Evolutionary conservation across 2,888 invertebrate genomes (phyloP).

Genomic region (Erynnis tages): DNA sequence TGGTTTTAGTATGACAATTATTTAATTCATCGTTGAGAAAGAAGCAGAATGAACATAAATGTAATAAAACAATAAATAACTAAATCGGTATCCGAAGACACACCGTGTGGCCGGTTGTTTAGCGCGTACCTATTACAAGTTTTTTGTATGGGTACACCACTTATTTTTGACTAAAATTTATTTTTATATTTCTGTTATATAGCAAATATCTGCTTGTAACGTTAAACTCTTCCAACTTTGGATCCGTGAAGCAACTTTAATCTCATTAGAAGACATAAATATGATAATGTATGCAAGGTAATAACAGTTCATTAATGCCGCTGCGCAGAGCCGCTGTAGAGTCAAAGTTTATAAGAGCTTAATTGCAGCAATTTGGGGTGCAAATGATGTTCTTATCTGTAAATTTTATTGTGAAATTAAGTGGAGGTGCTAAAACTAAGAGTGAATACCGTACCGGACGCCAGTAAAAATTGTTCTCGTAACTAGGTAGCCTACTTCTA

Average conservation of each 20-base stretch:
- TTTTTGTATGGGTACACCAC: too few relatives aligned
- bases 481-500: neutral
- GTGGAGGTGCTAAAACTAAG: constrained; percentile 9
- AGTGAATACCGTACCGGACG: neutral
- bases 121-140: too few relatives aligned
- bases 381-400: constrained; percentile 12
- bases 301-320: constrained; percentile 13
- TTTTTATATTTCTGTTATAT: too few relatives aligned
- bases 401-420: neutral
- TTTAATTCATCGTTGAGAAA: too few relatives aligned
- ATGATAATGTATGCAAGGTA: constrained; percentile 12
- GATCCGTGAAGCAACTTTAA: neutral
- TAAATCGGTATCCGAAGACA: too few relatives aligned
- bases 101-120: too few relatives aligned
- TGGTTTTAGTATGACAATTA: too few relatives aligned
- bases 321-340: neutral
- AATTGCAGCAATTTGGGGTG: constrained; percentile 12
- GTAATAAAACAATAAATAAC: too few relatives aligned
- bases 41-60: too few relatives aligned
- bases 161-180: too few relatives aligned
- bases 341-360: neutral
- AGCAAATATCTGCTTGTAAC: too few relatives aligned
- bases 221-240: too few relatives aligned
- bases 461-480: constrained; percentile 33
- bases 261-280: constrained; percentile 1